Conservation (phyloP, 2,113 vertebrate species). For the Lagenorhynchus albirostris region DNA sequence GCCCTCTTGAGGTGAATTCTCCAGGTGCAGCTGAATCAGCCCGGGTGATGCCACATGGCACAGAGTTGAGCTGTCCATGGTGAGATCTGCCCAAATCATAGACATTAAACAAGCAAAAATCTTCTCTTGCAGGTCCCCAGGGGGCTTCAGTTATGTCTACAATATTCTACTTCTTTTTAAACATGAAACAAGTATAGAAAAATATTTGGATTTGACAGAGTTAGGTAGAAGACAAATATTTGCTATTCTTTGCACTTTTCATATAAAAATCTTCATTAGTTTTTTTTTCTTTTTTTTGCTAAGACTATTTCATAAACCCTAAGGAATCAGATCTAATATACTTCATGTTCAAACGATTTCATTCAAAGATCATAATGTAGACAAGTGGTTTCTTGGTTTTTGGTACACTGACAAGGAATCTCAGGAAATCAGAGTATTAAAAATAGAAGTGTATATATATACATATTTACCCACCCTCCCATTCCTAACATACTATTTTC, state of each 20-base stretch:
- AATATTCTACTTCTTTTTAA: not conserved
- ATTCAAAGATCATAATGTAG: constrained; percentile 56
- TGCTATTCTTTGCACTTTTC: not conserved
- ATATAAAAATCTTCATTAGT: not conserved
- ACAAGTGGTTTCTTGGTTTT: constrained; percentile 41
- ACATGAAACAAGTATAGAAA: not conserved
- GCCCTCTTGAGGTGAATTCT: too few relatives aligned
- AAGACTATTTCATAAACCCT: constrained; percentile 79
- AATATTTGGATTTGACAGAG: not conserved
- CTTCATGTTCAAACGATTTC: constrained; percentile 59
- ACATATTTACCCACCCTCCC: not conserved
- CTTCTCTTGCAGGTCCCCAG: not conserved
- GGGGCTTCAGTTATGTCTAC: not conserved
- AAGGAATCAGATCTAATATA: constrained; percentile 63
- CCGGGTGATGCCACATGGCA: not conserved
- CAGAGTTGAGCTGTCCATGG: not conserved
- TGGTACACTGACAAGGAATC: constrained; percentile 68
- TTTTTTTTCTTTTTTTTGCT: constrained; percentile 50
- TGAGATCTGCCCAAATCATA: not conserved
- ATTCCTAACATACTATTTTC: not conserved
- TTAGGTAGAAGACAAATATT: not conserved
- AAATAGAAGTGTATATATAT: too few relatives aligned
- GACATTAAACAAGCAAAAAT: not conserved
- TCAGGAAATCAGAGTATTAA: constrained; percentile 68
- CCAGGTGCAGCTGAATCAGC: not conserved